Conservation (phyloP, 2,888 invertebrate species). For the Apotomis betuletana region DNA sequence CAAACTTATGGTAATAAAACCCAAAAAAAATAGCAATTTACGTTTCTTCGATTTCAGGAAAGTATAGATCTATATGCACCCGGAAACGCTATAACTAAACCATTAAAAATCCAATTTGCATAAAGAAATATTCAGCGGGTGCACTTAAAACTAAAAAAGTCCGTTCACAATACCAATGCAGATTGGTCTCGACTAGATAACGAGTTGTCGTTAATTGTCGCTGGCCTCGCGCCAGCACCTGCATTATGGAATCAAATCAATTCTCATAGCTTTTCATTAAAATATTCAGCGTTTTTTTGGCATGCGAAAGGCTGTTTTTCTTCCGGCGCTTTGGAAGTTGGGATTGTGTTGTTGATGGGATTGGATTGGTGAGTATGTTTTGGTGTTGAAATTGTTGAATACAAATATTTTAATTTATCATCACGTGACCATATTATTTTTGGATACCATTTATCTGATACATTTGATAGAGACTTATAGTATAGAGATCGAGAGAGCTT, state of each 20-base stretch:
- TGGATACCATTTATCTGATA: no score
- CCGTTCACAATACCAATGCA: constrained; percentile 25
- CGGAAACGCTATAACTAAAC: background rate
- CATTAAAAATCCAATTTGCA: constrained; percentile 29
- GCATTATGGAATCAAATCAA: constrained; percentile 38
- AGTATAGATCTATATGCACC: no score
- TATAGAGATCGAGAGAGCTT: no score
- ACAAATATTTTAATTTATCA: no score
- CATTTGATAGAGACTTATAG: no score
- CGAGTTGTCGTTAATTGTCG: constrained; percentile 40
- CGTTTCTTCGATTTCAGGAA: no score
- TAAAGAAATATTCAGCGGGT: constrained; percentile 28
- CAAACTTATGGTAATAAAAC: no score
- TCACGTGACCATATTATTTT: no score
- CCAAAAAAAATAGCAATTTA: no score
- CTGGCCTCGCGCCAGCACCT: constrained; percentile 42
- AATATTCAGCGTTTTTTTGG: constrained; percentile 22
- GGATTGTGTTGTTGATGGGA: background rate
- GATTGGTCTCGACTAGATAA: constrained; percentile 31
- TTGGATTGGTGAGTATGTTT: constrained; percentile 1
- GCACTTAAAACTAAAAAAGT: constrained; percentile 20
- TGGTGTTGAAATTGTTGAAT: no score
- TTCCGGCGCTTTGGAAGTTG: background rate
- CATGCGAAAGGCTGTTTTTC: background rate
- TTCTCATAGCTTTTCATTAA: constrained; percentile 33